Percentiles rank a stretch among this genome's conserved stretches.
phyloP scores from a whole-genome alignment of 2,888 invertebrate species.

The Dendrolimus pini region DNA sequence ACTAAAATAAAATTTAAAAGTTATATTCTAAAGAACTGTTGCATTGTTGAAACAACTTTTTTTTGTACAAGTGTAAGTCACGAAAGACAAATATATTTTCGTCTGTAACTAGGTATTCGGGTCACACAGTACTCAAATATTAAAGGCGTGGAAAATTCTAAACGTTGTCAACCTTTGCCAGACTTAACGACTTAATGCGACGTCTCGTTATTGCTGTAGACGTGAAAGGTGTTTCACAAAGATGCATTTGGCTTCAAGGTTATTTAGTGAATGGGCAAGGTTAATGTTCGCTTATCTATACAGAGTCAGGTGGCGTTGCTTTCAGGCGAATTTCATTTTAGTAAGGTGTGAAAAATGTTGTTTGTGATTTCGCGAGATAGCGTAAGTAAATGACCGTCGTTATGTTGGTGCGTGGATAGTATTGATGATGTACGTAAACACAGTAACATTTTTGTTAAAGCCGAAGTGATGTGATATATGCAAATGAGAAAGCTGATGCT shows the following conservation, averaged over 20 bases:
- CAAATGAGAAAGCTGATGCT: too few species aligned
- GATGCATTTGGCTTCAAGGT: not conserved
- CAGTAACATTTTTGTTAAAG: too few species aligned
- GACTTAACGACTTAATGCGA: constrained; percentile 60
- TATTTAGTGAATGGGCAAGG: not conserved
- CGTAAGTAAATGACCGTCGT: not conserved
- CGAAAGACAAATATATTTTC: not conserved
- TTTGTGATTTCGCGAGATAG: not conserved
- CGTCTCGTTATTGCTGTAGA: constrained; percentile 36
- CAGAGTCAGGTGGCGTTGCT: not conserved
- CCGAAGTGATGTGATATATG: too few species aligned
- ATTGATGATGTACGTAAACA: not conserved
- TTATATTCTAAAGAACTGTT: too few species aligned
- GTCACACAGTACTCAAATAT: constrained; percentile 5
- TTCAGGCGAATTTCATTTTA: not conserved
- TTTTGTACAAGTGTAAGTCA: not conserved
- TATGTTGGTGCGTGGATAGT: not conserved
- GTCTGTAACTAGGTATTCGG: not conserved
- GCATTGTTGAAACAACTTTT: too few species aligned
- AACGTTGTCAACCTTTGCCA: constrained; percentile 26
- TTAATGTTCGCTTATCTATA: not conserved
- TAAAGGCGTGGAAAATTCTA: not conserved
- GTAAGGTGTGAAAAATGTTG: not conserved
- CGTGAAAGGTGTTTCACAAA: constrained; percentile 12
- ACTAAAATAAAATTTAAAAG: too few species aligned